Percentiles rank a stretch among this genome's conserved stretches.
phyloP scores from a whole-genome alignment of 2,888 invertebrate species.

The Eilema depressum region DNA sequence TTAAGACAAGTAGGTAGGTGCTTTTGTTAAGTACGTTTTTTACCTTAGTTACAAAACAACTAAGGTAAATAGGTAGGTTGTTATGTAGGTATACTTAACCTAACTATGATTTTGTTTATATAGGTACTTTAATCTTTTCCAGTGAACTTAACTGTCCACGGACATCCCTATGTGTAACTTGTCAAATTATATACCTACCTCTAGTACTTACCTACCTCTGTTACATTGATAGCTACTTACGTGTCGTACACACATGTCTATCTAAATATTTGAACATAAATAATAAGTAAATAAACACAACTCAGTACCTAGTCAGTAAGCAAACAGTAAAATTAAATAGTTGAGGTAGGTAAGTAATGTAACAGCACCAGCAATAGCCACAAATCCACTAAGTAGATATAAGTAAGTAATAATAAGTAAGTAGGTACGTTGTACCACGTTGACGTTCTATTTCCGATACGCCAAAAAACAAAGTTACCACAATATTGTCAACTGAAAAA shows the following conservation, averaged over 20 bases:
- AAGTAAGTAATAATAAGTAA: not conserved
- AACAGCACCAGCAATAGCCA: not conserved
- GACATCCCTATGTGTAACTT: no score
- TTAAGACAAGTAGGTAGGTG: no score
- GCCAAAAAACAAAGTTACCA: slow-evolving; percentile 17
- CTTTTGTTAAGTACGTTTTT: no score
- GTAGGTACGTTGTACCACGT: not conserved
- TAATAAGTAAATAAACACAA: not conserved
- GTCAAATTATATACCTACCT: no score
- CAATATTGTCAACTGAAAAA: slow-evolving; percentile 7
- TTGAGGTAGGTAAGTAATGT: not conserved
- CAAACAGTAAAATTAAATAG: not conserved
- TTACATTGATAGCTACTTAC: no score
- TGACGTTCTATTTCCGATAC: not conserved
- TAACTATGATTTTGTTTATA: no score
- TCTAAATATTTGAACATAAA: not conserved
- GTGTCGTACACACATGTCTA: not conserved
- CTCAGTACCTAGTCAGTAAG: not conserved
- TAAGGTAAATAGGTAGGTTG: no score
- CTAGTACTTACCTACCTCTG: no score
- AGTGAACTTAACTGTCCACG: no score
- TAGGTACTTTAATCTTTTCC: no score
- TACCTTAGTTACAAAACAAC: no score
- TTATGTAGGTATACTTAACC: no score
- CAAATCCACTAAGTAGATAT: not conserved